Percentiles rank a stretch among this genome's conserved stretches.
These are phyloP conservation scores for Drosophila mettleri DNA, from an alignment of 2,888 invertebrate species.

Conservation along the genomic window DNA sequence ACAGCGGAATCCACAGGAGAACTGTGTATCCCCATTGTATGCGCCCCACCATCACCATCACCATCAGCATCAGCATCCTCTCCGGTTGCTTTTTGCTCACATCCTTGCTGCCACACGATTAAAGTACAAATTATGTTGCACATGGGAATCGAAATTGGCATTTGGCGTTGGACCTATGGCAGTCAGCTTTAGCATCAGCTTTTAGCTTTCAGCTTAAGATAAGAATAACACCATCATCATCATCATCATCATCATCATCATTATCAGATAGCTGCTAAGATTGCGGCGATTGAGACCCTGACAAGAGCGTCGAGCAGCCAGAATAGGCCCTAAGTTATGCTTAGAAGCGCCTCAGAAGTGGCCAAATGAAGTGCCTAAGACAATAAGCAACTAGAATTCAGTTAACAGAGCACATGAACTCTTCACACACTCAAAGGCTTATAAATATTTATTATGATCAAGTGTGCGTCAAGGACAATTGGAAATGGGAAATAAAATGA, in stretches of 20 bases:
- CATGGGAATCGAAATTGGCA: constrained; percentile 59
- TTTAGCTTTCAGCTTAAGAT: constrained; percentile 30
- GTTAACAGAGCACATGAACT: background rate
- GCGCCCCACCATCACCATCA: background rate
- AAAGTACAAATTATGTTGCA: constrained; percentile 73
- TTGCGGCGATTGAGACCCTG: constrained; percentile 17
- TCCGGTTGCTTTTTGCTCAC: constrained; percentile 12
- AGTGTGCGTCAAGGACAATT: too few relatives aligned
- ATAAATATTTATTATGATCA: background rate
- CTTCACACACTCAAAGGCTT: background rate
- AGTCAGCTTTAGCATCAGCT: constrained; percentile 16
- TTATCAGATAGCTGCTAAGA: constrained; percentile 26
- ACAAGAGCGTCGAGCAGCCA: constrained; percentile 1
- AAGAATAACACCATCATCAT: constrained; percentile 12
- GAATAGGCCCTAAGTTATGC: constrained; percentile 17
- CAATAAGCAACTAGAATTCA: background rate
- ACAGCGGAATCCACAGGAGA: constrained; percentile 20
- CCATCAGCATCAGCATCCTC: background rate
- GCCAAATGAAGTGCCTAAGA: constrained; percentile 11
- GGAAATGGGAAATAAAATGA: too few relatives aligned
- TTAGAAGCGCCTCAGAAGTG: constrained; percentile 9
- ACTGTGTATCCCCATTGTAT: constrained; percentile 28
- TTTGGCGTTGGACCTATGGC: constrained; percentile 27
- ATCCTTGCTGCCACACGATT: constrained; percentile 52
- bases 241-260: background rate